Conservation (phyloP, 2,113 vertebrate species). For the Stigmatopora nigra region DNA sequence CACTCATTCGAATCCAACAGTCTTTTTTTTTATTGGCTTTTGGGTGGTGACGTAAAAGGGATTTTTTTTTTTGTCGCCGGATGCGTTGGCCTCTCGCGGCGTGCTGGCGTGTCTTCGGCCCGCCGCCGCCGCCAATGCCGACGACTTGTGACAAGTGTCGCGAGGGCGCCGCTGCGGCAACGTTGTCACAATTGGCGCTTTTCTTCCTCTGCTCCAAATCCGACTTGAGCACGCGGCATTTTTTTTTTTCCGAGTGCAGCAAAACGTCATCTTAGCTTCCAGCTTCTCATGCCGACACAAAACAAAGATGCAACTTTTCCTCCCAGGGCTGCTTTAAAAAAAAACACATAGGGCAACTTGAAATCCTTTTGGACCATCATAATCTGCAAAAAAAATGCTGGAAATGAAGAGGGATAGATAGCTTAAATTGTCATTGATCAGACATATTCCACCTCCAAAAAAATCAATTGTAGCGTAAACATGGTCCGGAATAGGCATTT, state of each 20-base stretch:
- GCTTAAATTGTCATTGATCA: too few relatives aligned
- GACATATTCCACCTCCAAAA: not conserved
- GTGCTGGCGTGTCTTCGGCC: conserved; percentile 47
- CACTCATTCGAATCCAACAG: conserved; percentile 5
- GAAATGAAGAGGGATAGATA: conserved; percentile 17
- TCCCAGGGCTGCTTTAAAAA: too few relatives aligned
- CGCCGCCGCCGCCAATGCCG: conserved; percentile 40
- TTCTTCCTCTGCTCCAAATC: conserved; percentile 20
- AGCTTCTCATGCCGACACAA: too few relatives aligned
- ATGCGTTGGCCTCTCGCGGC: conserved; percentile 49
- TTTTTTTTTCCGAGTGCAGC: too few relatives aligned
- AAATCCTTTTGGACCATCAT: too few relatives aligned
- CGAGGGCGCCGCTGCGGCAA: conserved; percentile 50
- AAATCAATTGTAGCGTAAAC: not conserved
- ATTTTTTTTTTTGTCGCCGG: conserved; percentile 19
- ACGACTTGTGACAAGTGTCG: conserved; percentile 61
- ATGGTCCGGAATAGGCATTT: not conserved
- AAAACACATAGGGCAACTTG: too few relatives aligned
- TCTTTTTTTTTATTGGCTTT: not conserved
- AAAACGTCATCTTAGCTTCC: too few relatives aligned
- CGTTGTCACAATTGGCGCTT: conserved; percentile 18
- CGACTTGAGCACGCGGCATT: conserved; percentile 13
- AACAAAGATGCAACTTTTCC: too few relatives aligned
- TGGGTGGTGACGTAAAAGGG: conserved; percentile 33
- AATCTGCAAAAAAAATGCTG: not conserved